These are phyloP conservation scores for Psophia crepitans DNA, from an alignment of 2,113 vertebrate species.

Conservation along the genomic window DNA sequence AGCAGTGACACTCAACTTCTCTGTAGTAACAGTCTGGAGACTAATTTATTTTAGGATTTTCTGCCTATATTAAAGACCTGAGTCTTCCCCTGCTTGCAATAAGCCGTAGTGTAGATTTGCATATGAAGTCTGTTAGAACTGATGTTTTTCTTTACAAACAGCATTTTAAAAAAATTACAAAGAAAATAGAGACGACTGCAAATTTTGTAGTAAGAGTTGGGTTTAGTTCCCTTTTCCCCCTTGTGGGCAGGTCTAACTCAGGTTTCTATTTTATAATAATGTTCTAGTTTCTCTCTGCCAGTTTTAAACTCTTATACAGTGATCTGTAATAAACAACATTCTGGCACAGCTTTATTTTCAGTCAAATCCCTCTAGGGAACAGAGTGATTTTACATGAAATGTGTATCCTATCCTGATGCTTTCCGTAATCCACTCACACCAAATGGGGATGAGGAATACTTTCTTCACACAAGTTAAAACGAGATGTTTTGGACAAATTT, in stretches of 20 bases:
- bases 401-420: not conserved
- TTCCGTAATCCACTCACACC: constrained; percentile 22
- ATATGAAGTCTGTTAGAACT: not conserved
- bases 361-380: not conserved
- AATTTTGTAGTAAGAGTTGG: not conserved
- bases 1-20: not conserved
- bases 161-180: not conserved
- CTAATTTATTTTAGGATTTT: not conserved
- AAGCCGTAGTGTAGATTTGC: not conserved
- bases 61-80: not conserved
- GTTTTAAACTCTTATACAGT: not conserved
- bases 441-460: constrained; percentile 7
- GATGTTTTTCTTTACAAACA: not conserved
- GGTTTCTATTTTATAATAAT: not conserved
- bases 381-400: not conserved
- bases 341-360: constrained; percentile 18
- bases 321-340: constrained; percentile 16
- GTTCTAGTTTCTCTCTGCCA: not conserved
- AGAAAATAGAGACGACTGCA: not conserved
- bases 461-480: constrained; percentile 21
- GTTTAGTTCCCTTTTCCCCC: not conserved
- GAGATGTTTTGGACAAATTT: not conserved
- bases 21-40: not conserved
- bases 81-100: not conserved
- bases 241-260: not conserved